A percentile compares a stretch with the other conserved stretches of the same genome.
phyloP scores from a whole-genome alignment of 30 jellyfish, hydroid and myxozoan genomes.

The Hydractinia echinata region DNA sequence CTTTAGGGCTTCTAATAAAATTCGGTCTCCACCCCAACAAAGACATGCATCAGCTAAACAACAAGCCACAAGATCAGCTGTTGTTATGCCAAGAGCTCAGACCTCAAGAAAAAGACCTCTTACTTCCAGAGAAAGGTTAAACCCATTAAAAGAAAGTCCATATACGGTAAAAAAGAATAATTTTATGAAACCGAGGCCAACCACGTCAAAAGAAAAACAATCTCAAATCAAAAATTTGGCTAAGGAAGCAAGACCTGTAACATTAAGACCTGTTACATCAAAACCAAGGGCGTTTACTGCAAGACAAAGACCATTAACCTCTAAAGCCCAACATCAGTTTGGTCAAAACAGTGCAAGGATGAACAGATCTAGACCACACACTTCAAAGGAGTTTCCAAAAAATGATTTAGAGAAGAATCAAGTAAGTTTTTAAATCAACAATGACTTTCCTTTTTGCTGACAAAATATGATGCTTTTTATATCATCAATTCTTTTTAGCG shows the following conservation, averaged over 20 bases:
- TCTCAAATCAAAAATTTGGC: too few species aligned
- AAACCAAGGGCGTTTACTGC: neutral
- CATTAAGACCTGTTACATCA: neutral
- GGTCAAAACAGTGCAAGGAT: neutral
- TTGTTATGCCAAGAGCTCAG: neutral
- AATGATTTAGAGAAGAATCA: too few species aligned
- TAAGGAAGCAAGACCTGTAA: neutral
- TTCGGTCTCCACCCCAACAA: too few species aligned
- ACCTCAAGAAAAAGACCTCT: neutral
- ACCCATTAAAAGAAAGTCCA: neutral
- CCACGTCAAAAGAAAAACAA: constrained; percentile 7
- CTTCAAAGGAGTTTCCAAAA: too few species aligned
- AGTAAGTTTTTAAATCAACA: too few species aligned
- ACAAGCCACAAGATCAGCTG: neutral
- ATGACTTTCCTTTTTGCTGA: too few species aligned
- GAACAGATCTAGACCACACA: neutral
- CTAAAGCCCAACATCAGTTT: neutral
- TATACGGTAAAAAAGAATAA: constrained; percentile 2
- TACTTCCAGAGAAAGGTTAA: neutral
- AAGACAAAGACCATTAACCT: neutral
- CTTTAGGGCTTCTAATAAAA: too few species aligned
- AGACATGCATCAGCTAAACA: constrained; percentile 13
- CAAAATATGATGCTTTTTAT: too few species aligned
- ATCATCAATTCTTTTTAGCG: too few species aligned
- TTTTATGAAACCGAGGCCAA: neutral